Base-by-base conservation (phyloP, 1,140 invertebrate genomes). In the Drosophila parabipectinata region DNA sequence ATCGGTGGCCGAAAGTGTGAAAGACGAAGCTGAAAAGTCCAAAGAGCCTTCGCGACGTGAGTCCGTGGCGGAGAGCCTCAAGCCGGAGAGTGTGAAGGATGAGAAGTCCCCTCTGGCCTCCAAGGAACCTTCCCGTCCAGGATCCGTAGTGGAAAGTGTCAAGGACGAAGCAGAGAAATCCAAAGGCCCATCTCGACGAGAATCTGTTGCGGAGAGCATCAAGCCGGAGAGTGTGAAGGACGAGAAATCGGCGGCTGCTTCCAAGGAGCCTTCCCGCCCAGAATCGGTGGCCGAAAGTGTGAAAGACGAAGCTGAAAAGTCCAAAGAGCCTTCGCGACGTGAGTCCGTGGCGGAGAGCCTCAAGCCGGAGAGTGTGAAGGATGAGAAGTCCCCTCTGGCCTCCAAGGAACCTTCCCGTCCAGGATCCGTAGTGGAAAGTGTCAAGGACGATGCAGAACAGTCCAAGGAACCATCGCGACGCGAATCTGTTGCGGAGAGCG, bases 221-320 rank as follows among this genome's bases (percentile, higher is more conserved):
- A 67, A 62, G 4, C 44, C 4, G 1, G 58, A 62, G 3, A 69
- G 48, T 18, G 21, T 41, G 10, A 58, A 66, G 18, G 73, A 63
- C 8, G 59, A 74, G 3, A 78, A 68, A 10, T 77, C 77, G 6
- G 21, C 66, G 1, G 8, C 4, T 8, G 18, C 45, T 39, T 24
- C 63, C 4, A 67, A 68, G 24, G 64, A 68, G 26, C 21, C 48
- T 0, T 85, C 81, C 2, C 34, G 74, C 10, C 58, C 68, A 21
- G 32, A 8, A 44, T 79, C 67, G 8, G 32, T 26, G 4, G 9
- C 41, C 0, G 41, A 18, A 14, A 44, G 39, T 10, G 18, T 14
- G 21, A 64, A 64, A 18, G 53, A 58, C 2, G 28, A 66, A 6
- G 32, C 44, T 8, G 26, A 64, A 6, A 39, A 55, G 24, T 24